Evolutionary conservation across 1,140 invertebrate genomes (phyloP).

Genomic region (Drosophila pallidifrons): DNA sequence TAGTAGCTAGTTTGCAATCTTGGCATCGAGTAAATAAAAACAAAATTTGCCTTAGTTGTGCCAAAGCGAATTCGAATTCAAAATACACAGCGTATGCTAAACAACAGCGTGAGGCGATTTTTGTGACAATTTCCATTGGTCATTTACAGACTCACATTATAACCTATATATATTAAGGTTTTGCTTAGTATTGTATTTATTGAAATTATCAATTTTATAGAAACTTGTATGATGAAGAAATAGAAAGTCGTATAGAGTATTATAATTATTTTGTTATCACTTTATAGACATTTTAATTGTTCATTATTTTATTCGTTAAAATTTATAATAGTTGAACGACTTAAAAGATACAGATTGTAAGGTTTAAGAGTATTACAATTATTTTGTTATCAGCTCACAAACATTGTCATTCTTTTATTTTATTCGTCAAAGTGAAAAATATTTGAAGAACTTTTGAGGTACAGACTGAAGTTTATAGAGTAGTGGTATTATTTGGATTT

Average conservation of each 20-base stretch:
- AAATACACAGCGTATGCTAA: conserved; percentile 22
- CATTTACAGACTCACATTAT: too few species aligned
- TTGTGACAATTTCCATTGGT: conserved; percentile 3
- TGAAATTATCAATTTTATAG: too few species aligned
- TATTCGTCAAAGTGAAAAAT: neutral
- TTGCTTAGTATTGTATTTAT: too few species aligned
- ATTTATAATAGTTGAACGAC: neutral
- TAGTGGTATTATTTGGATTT: too few species aligned
- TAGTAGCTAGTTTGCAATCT: conserved; percentile 43
- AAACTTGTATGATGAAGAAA: too few species aligned
- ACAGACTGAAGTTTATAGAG: too few species aligned
- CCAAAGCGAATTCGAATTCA: neutral
- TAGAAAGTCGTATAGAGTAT: too few species aligned
- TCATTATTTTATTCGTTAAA: neutral
- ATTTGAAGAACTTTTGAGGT: neutral
- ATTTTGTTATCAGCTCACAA: neutral
- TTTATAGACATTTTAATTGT: neutral
- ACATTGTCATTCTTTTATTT: neutral
- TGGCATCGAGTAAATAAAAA: conserved; percentile 46
- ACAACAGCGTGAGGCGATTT: neutral
- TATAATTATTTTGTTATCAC: neutral
- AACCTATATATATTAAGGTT: too few species aligned
- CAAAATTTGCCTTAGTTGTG: conserved; percentile 9
- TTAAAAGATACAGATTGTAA: too few species aligned
- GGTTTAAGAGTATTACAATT: too few species aligned